These are phyloP conservation scores for Mycetomoellerius zeteki DNA, from an alignment of 1,140 invertebrate genomes.

Conservation along the genomic window DNA sequence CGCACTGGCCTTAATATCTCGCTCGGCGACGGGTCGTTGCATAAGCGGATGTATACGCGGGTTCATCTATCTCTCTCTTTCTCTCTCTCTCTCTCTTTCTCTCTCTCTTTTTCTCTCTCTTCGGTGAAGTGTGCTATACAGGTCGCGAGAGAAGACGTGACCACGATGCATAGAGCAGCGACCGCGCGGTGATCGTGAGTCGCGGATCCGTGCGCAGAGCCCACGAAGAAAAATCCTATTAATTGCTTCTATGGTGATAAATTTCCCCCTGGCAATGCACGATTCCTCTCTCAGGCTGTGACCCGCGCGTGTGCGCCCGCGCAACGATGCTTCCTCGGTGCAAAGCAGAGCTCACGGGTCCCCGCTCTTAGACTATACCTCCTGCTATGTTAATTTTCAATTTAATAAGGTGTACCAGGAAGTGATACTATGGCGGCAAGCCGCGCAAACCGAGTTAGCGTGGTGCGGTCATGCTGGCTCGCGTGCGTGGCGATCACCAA, in stretches of 20 bases:
- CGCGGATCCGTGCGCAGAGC: slow-evolving; percentile 74
- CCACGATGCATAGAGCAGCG: slow-evolving; percentile 81
- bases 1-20: slow-evolving; percentile 74
- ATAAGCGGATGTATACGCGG: slow-evolving; percentile 61
- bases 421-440: slow-evolving; percentile 72
- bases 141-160: slow-evolving; percentile 77
- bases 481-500: slow-evolving; percentile 66
- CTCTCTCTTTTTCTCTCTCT: background rate
- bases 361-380: slow-evolving; percentile 76
- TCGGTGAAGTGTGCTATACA: slow-evolving; percentile 33
- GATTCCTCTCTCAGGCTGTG: slow-evolving; percentile 73
- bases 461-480: background rate
- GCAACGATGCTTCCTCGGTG: slow-evolving; percentile 30
- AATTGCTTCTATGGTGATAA: slow-evolving; percentile 86
- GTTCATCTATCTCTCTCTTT: slow-evolving; percentile 2
- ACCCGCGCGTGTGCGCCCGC: slow-evolving; percentile 37
- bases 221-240: slow-evolving; percentile 84
- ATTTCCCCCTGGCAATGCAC: slow-evolving; percentile 85
- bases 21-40: slow-evolving; percentile 64
- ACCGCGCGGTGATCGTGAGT: slow-evolving; percentile 82
- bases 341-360: slow-evolving; percentile 18
- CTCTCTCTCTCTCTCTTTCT: slow-evolving; percentile 15
- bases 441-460: slow-evolving; percentile 24
- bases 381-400: slow-evolving; percentile 85
- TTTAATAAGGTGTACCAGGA: slow-evolving; percentile 85